Percentiles rank a stretch among this genome's conserved stretches.
Evolutionary conservation across 23 tunicate species (phyloP).

Genomic region (Ciona savignyi): DNA sequence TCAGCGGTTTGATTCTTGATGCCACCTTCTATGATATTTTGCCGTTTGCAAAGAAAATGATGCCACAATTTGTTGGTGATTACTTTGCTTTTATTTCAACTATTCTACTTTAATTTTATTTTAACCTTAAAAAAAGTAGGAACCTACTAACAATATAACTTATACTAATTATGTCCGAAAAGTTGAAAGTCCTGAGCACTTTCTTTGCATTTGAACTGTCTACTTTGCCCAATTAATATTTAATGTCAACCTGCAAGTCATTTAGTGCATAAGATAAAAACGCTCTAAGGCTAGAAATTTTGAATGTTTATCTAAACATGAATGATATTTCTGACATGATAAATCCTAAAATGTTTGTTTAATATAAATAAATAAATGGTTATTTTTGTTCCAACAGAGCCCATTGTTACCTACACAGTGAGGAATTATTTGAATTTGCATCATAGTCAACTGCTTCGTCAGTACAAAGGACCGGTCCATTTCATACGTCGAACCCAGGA

Average conservation of each 20-base stretch:
- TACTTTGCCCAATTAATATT: too few relatives aligned
- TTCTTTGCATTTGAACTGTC: neutral
- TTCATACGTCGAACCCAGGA: slow-evolving; percentile 67
- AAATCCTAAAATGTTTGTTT: too few relatives aligned
- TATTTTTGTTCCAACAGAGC: too few relatives aligned
- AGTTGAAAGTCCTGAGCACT: neutral
- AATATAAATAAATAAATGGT: too few relatives aligned
- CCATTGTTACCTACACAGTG: slow-evolving; percentile 32
- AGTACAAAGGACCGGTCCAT: slow-evolving; percentile 54
- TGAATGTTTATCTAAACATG: too few relatives aligned
- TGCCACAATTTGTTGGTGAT: slow-evolving; percentile 58
- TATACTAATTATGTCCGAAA: neutral
- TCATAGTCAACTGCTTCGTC: slow-evolving; percentile 29
- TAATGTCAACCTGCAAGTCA: neutral
- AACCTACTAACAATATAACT: too few relatives aligned
- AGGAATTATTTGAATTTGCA: slow-evolving; percentile 61
- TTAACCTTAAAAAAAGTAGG: too few relatives aligned
- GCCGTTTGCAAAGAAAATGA: slow-evolving; percentile 45
- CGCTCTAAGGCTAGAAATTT: neutral
- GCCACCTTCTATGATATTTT: slow-evolving; percentile 76
- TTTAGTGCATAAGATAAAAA: neutral
- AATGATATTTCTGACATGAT: too few relatives aligned
- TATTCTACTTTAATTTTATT: too few relatives aligned
- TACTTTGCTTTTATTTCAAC: too few relatives aligned
- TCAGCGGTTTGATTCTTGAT: slow-evolving; percentile 68